Evolutionary conservation across 2,888 invertebrate species (phyloP), one percentile per base, ranked within the genome.

Genomic region (Eupithecia abbreviata): DNA sequence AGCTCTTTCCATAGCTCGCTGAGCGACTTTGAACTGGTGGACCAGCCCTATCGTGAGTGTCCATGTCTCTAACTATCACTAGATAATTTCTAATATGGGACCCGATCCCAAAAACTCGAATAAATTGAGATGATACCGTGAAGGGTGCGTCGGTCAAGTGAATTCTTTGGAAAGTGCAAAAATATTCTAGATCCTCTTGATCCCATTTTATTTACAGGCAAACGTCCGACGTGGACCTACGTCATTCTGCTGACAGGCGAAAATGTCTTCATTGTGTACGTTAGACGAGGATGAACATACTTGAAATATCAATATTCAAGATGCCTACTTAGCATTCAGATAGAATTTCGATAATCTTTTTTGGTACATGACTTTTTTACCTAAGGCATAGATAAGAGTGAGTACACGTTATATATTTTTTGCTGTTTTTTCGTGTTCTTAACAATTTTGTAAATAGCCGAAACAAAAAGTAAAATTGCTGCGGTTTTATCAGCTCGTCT

Each of bases 231-330:
- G 85, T 78, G 84, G 83, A 89, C 89, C 89, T 84, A 77, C 83
- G 81, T 88, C 89, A 89, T 77, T 77, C 74, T 76, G 77, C 81
- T 84, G 89, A 86, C 89, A 86, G 83, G 84, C 86, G 83, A 83
- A 85, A 88, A 86, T 86, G 83, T 87, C 87, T 87, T 88, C 85
- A 88, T 88, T 89, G 85, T 87, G 79, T 81, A 79, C 73, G 79
- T 73, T 77, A 78, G 79, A 77, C 81, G 77, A 77, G 70, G 83
- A 82, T 82, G 80, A 85, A 65, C 41, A 12, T 84, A 58, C 86
- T 87, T 87, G 85, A 87, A 86, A 85, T 85, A 82, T 86, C 80
- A 83, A 83, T 82, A 80, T 81, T 77, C 69, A 69, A 69, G 30
- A 68, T 18, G 42, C 18, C 66, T 42, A 10, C 18, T 69, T 47